Conservation (phyloP, 1,140 invertebrate genomes). For the Doryteuthis pealeii region DNA sequence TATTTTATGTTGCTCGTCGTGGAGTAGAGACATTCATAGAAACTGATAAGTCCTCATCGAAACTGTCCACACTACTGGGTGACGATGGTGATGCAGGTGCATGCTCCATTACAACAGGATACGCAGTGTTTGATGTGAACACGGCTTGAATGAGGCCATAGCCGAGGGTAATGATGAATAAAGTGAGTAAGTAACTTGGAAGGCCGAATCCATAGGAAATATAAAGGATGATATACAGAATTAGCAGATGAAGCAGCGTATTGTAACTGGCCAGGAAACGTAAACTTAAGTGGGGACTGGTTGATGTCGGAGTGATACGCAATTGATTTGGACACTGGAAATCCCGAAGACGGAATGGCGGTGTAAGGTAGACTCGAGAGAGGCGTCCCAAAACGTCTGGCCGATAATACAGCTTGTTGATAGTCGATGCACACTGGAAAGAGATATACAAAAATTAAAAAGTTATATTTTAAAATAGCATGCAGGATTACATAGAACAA, state of each 20-base stretch:
- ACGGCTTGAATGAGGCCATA: not conserved
- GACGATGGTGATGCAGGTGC: too few species aligned
- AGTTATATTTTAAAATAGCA: too few species aligned
- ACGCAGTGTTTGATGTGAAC: not conserved
- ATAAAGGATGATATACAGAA: constrained; percentile 38
- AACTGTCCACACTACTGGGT: too few species aligned
- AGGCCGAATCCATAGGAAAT: constrained; percentile 34
- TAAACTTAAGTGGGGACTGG: constrained; percentile 73
- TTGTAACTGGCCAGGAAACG: constrained; percentile 70
- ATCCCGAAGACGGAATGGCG: constrained; percentile 61
- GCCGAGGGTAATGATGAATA: not conserved
- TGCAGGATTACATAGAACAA: too few species aligned
- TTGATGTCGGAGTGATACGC: constrained; percentile 61
- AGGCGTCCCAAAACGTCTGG: constrained; percentile 69
- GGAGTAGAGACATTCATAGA: too few species aligned
- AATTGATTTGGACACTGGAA: constrained; percentile 57
- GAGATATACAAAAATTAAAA: too few species aligned
- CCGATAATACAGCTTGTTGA: constrained; percentile 67
- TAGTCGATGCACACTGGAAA: constrained; percentile 68
- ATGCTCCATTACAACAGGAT: too few species aligned
- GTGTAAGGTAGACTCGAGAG: constrained; percentile 67
- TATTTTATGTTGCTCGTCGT: too few species aligned
- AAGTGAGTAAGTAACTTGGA: not conserved
- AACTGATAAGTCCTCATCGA: too few species aligned
- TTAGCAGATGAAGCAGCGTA: constrained; percentile 60